Evolutionary conservation across 2,113 vertebrate species (phyloP), one percentile per base, ranked within the genome.

Genomic region (Numenius arquata): DNA sequence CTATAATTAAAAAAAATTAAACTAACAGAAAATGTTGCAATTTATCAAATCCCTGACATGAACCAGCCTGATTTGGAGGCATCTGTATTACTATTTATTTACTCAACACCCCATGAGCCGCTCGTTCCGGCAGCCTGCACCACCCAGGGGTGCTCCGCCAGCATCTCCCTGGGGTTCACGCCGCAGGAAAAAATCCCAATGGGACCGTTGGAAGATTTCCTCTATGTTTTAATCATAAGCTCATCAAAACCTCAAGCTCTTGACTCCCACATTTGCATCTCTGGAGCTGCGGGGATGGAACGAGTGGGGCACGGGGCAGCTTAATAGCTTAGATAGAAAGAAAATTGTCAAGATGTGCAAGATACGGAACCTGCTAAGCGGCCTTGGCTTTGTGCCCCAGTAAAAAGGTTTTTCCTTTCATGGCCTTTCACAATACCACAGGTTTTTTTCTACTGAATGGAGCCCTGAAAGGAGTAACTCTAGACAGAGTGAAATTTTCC

Each of bases 71-170:
- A 26, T 7, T 8, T 11, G 21, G 30, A 71, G 67, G 43, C 45
- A 43, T 62, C 30, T 40, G 1, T 13, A 1, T 13, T 47, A 4
- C 15, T 41, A 21, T 52, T 55, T n/a, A 21, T 86, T 76, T 48
- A 12, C 41, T 45, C 48, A 48, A 10, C 10, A 13, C 17, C 14
- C 30, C 40, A 5, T 1, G n/a, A 78, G 36, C 9, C 0, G 0
- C 79, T 47, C 4, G 0, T 43, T 29, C 65, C 3, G 1, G 45
- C 59, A 48, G 25, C 48, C 50, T 0, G 10, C 38, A 3, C 23
- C 0, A 3, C 5, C 25, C 14, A 4, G 38, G 53, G 72, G 36
- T 70, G 36, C 36, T 90, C 25, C 3, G 1, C 18, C 62, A 55
- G 38, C 43, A 12, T 5, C 63, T 70, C 47, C 59, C 27, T 3